Conservation (phyloP, 2,888 invertebrate species). For the Drosophila multiciliata region DNA sequence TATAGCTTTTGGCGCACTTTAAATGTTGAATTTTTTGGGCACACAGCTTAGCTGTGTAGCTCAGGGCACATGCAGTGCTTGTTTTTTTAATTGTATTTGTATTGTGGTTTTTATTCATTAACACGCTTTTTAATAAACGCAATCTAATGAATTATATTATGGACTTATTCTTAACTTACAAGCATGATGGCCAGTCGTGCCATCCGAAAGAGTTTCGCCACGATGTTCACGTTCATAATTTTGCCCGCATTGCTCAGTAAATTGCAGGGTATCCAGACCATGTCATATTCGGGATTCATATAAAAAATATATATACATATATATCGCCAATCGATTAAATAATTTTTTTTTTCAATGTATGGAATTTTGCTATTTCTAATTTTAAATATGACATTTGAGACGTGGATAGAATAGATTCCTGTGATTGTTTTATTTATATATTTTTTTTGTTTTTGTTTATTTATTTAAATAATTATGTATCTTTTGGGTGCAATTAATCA, state of each 20-base stretch:
- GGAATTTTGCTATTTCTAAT: slow-evolving; percentile 29
- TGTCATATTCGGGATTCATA: slow-evolving; percentile 49
- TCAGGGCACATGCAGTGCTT: slow-evolving; percentile 44
- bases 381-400: neutral
- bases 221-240: slow-evolving; percentile 36
- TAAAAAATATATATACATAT: slow-evolving; percentile 25
- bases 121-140: slow-evolving; percentile 49
- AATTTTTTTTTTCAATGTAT: too few species aligned
- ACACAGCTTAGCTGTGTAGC: slow-evolving; percentile 32
- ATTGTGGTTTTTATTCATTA: slow-evolving; percentile 24
- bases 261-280: slow-evolving; percentile 48
- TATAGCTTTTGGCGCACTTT: slow-evolving; percentile 22
- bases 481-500: slow-evolving; percentile 83
- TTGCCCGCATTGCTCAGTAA: slow-evolving; percentile 10
- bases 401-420: neutral
- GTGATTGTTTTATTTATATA: neutral
- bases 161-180: slow-evolving; percentile 41
- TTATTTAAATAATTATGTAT: slow-evolving; percentile 83
- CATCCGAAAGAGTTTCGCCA: slow-evolving; percentile 38
- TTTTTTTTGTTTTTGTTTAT: slow-evolving; percentile 61
- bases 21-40: slow-evolving; percentile 31
- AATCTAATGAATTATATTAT: neutral
- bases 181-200: slow-evolving; percentile 33
- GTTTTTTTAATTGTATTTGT: slow-evolving; percentile 24
- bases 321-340: neutral